Evolutionary conservation across 2,888 invertebrate species (phyloP).

Genomic region (Erannis defoliaria): DNA sequence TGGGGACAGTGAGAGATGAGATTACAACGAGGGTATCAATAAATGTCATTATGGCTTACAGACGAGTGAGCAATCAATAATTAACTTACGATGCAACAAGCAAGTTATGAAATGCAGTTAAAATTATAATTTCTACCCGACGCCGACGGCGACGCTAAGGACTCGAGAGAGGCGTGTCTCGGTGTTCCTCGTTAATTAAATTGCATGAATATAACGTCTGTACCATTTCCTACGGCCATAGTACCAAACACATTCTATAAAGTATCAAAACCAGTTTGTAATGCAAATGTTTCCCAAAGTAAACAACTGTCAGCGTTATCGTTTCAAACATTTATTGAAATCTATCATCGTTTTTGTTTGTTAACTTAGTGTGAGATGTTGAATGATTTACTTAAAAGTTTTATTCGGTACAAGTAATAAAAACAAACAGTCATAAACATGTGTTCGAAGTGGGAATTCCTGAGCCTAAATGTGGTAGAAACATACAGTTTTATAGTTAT

Average conservation of each 20-base stretch:
- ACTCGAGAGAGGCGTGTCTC: conserved; percentile 34
- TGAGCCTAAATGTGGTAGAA: conserved; percentile 3
- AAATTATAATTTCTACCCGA: conserved; percentile 44
- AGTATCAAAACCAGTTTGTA: conserved; percentile 26
- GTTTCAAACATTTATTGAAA: conserved; percentile 28
- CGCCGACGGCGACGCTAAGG: conserved; percentile 30
- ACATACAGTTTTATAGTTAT: conserved; percentile 18
- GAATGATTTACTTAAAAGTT: conserved; percentile 25
- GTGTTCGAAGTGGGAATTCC: conserved; percentile 20
- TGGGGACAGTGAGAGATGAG: conserved; percentile 42
- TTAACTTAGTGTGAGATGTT: conserved; percentile 20
- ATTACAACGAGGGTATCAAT: conserved; percentile 33
- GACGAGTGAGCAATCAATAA: conserved; percentile 45
- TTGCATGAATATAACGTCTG: conserved; percentile 6
- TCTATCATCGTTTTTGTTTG: conserved; percentile 23
- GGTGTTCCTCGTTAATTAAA: conserved; percentile 22
- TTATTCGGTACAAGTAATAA: conserved; percentile 14
- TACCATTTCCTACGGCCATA: conserved; percentile 32
- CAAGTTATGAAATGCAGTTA: conserved; percentile 51
- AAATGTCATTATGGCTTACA: conserved; percentile 41
- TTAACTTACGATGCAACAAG: conserved; percentile 46
- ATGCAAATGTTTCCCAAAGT: conserved; percentile 30
- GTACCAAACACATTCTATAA: conserved; percentile 14
- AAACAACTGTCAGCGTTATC: conserved; percentile 24
- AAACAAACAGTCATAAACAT: conserved; percentile 25